A percentile compares a stretch with the other conserved stretches of the same genome.
These are phyloP conservation scores for Ceyx cyanopectus DNA, from an alignment of 2,113 vertebrate genomes.

Conservation along the genomic window DNA sequence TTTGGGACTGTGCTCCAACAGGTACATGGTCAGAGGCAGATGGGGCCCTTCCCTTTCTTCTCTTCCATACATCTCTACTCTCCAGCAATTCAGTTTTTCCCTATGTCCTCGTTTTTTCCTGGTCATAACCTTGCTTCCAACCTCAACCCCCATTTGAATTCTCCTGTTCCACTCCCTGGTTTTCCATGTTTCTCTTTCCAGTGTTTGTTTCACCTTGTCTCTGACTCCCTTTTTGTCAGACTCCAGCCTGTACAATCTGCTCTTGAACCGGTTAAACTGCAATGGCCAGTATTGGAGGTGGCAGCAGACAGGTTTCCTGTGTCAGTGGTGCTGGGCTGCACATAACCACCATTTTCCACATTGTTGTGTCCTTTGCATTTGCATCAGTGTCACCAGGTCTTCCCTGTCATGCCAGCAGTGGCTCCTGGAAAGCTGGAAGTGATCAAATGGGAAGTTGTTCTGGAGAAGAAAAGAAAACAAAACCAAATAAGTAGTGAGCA, in stretches of 20 bases:
- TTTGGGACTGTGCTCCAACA: neutral
- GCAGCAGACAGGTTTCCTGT: neutral
- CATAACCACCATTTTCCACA: neutral
- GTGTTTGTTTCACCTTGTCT: conserved; percentile 33
- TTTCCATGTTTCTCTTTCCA: conserved; percentile 26
- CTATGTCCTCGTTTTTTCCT: neutral
- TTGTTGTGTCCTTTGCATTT: neutral
- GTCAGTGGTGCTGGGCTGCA: neutral
- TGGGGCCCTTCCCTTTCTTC: neutral
- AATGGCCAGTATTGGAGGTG: neutral
- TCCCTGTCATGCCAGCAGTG: neutral
- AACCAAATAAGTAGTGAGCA: neutral
- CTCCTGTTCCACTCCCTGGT: neutral
- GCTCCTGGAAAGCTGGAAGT: neutral
- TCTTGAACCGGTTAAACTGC: neutral
- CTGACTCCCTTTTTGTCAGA: conserved; percentile 6
- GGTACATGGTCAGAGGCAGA: neutral
- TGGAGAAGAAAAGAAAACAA: neutral
- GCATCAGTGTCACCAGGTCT: neutral
- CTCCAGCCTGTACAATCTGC: neutral
- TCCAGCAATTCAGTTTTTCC: neutral
- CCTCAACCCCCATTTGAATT: neutral
- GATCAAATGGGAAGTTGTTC: neutral
- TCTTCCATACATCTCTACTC: neutral
- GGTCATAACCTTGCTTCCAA: conserved; percentile 6